Percentiles rank a stretch among this genome's conserved stretches.
Evolutionary conservation across 2,113 vertebrate species (phyloP).

Genomic region (Herpailurus yagouaroundi): DNA sequence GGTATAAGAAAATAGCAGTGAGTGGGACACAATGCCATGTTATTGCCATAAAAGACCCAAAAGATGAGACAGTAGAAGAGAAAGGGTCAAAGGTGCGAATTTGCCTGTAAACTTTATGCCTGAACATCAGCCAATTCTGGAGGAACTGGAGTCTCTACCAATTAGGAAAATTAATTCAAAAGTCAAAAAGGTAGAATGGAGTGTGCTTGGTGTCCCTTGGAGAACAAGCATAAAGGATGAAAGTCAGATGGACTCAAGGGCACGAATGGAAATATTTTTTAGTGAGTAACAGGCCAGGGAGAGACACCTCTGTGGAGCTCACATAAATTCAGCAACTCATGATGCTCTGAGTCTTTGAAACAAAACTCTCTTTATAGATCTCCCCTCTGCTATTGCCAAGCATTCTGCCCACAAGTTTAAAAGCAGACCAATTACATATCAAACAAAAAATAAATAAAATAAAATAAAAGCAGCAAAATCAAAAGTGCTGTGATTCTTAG

Average conservation of each 20-base stretch:
- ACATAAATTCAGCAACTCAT: background rate
- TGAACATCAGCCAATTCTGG: conserved; percentile 91
- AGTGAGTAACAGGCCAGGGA: background rate
- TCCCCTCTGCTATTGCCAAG: background rate
- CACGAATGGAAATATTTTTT: background rate
- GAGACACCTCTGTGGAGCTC: no score
- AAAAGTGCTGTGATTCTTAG: background rate
- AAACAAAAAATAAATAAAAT: background rate
- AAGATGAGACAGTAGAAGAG: conserved; percentile 86
- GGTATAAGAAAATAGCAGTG: background rate
- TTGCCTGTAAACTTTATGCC: conserved; percentile 88
- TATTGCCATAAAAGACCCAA: no score
- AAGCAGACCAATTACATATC: background rate
- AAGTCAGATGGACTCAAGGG: conserved; percentile 16
- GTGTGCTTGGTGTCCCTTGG: background rate
- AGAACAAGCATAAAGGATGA: conserved; percentile 9
- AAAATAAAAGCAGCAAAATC: background rate
- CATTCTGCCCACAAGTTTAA: background rate
- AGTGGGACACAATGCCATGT: conserved; percentile 79
- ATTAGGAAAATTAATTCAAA: conserved; percentile 80
- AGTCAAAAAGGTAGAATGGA: conserved; percentile 39
- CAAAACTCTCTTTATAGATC: accelerated
- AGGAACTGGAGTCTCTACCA: conserved; percentile 87
- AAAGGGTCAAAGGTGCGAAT: conserved; percentile 82
- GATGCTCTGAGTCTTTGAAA: accelerated